These are phyloP conservation scores for Hemistola chrysoprasaria DNA, from an alignment of 2,888 invertebrate genomes.

Conservation along the genomic window DNA sequence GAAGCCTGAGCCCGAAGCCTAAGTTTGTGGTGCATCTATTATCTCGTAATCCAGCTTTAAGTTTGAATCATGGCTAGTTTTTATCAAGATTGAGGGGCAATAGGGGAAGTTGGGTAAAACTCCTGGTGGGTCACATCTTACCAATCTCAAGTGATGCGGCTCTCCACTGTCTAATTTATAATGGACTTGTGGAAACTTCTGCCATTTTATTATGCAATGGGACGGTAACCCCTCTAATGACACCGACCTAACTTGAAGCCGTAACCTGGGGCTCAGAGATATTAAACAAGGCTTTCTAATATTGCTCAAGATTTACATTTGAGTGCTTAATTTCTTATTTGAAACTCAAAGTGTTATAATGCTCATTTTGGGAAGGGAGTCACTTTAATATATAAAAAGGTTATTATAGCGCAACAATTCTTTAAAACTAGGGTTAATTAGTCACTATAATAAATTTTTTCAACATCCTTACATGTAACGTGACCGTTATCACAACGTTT, in stretches of 20 bases:
- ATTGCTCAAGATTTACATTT: slow-evolving; percentile 55
- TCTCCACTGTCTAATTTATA: slow-evolving; percentile 82
- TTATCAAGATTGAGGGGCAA: slow-evolving; percentile 76
- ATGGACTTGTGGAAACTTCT: slow-evolving; percentile 81
- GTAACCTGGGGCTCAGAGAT: slow-evolving; percentile 68
- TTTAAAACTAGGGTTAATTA: too few relatives aligned
- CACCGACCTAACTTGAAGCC: slow-evolving; percentile 70
- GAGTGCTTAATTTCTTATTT: slow-evolving; percentile 40
- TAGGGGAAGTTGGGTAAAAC: slow-evolving; percentile 72
- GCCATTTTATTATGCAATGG: slow-evolving; percentile 82
- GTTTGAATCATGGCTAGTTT: slow-evolving; percentile 77
- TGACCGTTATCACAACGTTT: too few relatives aligned
- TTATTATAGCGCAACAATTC: too few relatives aligned
- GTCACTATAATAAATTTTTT: too few relatives aligned
- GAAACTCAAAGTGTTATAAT: not conserved
- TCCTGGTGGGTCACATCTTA: slow-evolving; percentile 79
- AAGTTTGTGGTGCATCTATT: slow-evolving; percentile 26
- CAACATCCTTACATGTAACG: too few relatives aligned
- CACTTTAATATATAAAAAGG: too few relatives aligned
- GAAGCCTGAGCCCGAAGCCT: slow-evolving; percentile 29
- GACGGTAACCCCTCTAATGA: slow-evolving; percentile 80
- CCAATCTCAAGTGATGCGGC: slow-evolving; percentile 81
- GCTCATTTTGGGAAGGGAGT: too few relatives aligned
- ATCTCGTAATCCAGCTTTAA: slow-evolving; percentile 66
- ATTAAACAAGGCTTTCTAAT: slow-evolving; percentile 69